Evolutionary conservation across 2,113 vertebrate genomes (phyloP).

Genomic region (Stomatorhinus ivindoensis): DNA sequence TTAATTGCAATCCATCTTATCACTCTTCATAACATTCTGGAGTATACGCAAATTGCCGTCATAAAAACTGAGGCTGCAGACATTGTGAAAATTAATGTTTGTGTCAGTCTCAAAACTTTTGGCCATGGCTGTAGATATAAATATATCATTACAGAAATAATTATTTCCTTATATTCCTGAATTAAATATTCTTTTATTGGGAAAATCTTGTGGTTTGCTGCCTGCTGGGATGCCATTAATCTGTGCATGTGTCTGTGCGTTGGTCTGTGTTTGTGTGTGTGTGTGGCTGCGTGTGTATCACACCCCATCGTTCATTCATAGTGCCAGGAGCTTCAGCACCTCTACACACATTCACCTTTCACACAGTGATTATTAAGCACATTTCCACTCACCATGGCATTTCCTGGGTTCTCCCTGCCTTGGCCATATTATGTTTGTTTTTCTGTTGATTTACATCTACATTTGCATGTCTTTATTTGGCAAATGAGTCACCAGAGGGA

Average conservation of each 20-base stretch:
- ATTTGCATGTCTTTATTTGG: not conserved
- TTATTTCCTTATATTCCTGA: not conserved
- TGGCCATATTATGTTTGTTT: not conserved
- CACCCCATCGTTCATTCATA: not conserved
- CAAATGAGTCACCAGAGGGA: not conserved
- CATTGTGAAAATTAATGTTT: too few relatives aligned
- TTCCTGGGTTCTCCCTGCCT: not conserved
- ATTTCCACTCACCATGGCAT: not conserved
- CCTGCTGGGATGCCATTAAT: not conserved
- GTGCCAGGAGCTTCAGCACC: not conserved
- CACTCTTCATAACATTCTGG: too few relatives aligned
- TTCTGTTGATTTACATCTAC: not conserved
- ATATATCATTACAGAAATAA: not conserved
- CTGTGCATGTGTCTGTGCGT: not conserved
- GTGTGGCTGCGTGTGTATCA: not conserved
- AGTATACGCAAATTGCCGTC: too few relatives aligned
- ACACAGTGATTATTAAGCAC: not conserved
- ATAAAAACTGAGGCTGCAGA: too few relatives aligned
- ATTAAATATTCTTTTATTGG: not conserved
- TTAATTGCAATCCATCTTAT: too few relatives aligned
- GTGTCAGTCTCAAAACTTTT: too few relatives aligned
- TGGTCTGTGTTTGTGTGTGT: not conserved
- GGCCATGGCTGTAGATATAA: not conserved
- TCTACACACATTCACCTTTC: not conserved
- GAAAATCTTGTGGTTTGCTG: not conserved